A percentile compares a stretch with the other conserved stretches of the same genome.
These are phyloP conservation scores for Ennomos fuscantarius DNA, from an alignment of 2,888 invertebrate species.

Conservation along the genomic window DNA sequence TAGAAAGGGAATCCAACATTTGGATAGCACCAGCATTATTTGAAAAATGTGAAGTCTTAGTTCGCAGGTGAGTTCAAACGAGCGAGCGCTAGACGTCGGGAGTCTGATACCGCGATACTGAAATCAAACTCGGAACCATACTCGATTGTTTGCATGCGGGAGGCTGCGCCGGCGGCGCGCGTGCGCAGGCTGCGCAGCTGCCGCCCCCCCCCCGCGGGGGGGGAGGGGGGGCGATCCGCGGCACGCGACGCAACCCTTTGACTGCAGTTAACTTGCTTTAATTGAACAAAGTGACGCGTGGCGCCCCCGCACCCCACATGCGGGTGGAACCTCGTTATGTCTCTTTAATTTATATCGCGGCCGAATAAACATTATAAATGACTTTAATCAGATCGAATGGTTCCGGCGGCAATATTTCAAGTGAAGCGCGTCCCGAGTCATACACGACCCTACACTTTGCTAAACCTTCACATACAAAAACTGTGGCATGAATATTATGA, in stretches of 20 bases:
- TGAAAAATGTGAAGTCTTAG: no score
- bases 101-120: constrained; percentile 46
- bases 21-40: no score
- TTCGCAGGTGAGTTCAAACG: constrained; percentile 1
- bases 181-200: constrained; percentile 47
- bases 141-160: constrained; percentile 40
- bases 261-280: constrained; percentile 64
- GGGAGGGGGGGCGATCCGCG: constrained; percentile 35
- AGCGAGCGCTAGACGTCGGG: background rate
- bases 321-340: constrained; percentile 42
- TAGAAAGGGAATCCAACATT: no score
- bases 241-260: constrained; percentile 65
- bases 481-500: no score
- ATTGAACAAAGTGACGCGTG: constrained; percentile 49
- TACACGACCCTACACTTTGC: no score
- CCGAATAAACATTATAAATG: constrained; percentile 71
- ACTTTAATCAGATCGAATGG: constrained; percentile 68
- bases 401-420: constrained; percentile 36
- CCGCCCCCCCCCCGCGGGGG: constrained; percentile 23
- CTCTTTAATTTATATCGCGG: constrained; percentile 51
- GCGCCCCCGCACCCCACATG: constrained; percentile 43
- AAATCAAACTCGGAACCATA: constrained; percentile 58
- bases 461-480: no score
- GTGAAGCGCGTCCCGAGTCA: constrained; percentile 10
- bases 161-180: constrained; percentile 40